Conservation (phyloP, 2,888 invertebrate species). For the Athetis lepigone region DNA sequence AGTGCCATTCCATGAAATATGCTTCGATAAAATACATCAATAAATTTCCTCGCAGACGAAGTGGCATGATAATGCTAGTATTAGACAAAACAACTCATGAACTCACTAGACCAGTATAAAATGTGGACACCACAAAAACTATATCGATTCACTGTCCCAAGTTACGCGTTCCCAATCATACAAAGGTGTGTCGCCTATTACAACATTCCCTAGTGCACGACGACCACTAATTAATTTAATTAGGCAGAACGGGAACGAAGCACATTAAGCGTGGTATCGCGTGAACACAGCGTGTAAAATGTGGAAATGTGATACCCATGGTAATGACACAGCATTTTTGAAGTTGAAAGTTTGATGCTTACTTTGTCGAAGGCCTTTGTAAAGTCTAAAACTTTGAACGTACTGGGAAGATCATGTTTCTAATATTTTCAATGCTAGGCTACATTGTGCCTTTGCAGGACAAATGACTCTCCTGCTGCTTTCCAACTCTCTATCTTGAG, state of each 20-base stretch:
- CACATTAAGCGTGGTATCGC: slow-evolving; percentile 68
- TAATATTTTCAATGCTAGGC: too few species aligned
- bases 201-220: slow-evolving; percentile 70
- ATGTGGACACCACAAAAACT: slow-evolving; percentile 3
- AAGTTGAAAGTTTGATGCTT: neutral
- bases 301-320: slow-evolving; percentile 53
- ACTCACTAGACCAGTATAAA: neutral
- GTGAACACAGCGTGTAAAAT: slow-evolving; percentile 64
- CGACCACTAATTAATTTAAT: slow-evolving; percentile 81
- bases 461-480: too few species aligned
- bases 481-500: too few species aligned
- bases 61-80: too few species aligned
- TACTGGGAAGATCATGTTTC: neutral
- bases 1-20: too few species aligned
- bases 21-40: too few species aligned
- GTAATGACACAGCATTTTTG: slow-evolving; percentile 41
- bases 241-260: slow-evolving; percentile 73
- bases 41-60: too few species aligned
- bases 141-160: slow-evolving; percentile 39
- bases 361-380: slow-evolving; percentile 34
- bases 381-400: slow-evolving; percentile 26
- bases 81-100: too few species aligned
- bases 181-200: slow-evolving; percentile 72
- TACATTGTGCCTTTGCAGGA: too few species aligned
- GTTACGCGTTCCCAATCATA: slow-evolving; percentile 56